Conservation (phyloP, 2,113 vertebrate species). For the Myrmecobius fasciatus region DNA sequence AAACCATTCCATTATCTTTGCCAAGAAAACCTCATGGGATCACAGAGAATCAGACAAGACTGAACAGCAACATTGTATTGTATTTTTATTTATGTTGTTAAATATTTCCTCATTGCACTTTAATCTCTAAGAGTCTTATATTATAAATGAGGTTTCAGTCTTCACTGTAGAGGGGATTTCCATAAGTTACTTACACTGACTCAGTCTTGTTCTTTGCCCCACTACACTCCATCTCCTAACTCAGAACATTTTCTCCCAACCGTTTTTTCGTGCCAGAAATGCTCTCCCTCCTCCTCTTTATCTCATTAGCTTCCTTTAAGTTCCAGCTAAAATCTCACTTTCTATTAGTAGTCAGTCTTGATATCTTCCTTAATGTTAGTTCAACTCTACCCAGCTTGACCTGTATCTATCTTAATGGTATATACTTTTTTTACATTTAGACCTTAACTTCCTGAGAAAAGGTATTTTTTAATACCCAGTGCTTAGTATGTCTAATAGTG, state of each 20-base stretch:
- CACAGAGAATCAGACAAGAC: neutral
- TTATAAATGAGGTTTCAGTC: neutral
- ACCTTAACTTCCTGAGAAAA: neutral
- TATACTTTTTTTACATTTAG: neutral
- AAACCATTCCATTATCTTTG: neutral
- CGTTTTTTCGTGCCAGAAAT: neutral
- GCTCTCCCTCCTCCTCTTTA: too few species aligned
- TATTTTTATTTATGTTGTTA: neutral
- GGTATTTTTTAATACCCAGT: neutral
- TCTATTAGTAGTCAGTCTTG: too few species aligned
- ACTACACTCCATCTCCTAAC: neutral
- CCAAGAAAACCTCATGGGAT: neutral
- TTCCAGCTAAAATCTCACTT: too few species aligned
- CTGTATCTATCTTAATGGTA: neutral
- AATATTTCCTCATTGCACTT: neutral
- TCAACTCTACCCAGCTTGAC: neutral
- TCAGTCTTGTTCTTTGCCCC: neutral
- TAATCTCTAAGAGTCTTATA: neutral
- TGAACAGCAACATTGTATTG: neutral
- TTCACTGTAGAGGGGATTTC: neutral
- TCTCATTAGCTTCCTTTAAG: neutral
- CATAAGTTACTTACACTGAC: neutral
- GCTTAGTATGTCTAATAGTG: neutral
- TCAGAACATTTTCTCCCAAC: neutral
- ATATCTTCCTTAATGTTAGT: too few species aligned